Base-by-base conservation (phyloP, 1,140 invertebrate species). In the Panulirus ornatus region DNA sequence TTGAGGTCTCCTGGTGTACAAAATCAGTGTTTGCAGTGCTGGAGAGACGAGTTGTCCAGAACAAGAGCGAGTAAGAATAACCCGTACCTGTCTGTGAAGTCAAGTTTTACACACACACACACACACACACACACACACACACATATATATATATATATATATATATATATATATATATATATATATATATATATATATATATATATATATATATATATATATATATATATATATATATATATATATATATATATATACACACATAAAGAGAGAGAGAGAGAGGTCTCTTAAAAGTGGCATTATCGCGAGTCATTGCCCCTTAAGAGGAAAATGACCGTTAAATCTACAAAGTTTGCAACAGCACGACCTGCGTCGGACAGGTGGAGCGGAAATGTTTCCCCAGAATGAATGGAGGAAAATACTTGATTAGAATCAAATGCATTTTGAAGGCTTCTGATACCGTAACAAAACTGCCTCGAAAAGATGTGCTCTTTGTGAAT, bases 81-180 rank as follows among this genome's bases (percentile, higher is more conserved):
- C 11, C 11, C 51, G 51, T 11, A 22, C 22, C 11, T 22, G 51
- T 58, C 51, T 58, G 51, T 22, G 51, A 58, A 58, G 22, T 58
- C 11, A 22, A 11, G 11, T 22, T 58, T 58, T 22, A 11, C 63
- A 70, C 63, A 70, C 63, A 70, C 63, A 70, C 63, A 70, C 63
- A 70, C 63, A 70, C 63, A 70, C 63, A 70, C 63, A 70, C 63
- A 70, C 63, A 70, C 63, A 70, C 63, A 70, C 63, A 70, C 63
- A 70, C 63, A 70, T 30, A 70, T 34, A 70, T 34, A 70, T 34
- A 70, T 34, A 70, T 34, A 70, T 34, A 70, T 34, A 70, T 34
- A 70, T 34, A 70, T 34, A 70, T 34, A 70, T 11, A 70, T 30
- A 70, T 9, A 5, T n/a, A 70, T 30, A 30, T n/a, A 70, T 11